These are phyloP conservation scores for Unio delphinus DNA, from an alignment of 2,888 invertebrate genomes.

Conservation along the genomic window DNA sequence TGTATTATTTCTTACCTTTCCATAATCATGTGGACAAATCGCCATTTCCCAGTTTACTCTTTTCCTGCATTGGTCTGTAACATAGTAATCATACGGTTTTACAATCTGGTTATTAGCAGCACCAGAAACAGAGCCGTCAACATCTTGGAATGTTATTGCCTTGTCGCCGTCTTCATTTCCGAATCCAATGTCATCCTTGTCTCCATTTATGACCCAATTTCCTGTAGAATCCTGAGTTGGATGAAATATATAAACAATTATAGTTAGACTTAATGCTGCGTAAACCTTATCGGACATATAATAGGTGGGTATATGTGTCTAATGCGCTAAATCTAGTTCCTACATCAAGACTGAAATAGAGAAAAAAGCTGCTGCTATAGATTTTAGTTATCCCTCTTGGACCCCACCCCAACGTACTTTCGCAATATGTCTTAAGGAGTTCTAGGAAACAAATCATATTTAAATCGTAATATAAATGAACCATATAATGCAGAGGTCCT, in stretches of 20 bases:
- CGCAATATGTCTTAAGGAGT: no score
- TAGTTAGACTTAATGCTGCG: background rate
- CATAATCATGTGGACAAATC: constrained; percentile 39
- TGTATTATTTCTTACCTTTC: constrained; percentile 21
- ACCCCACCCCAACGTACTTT: no score
- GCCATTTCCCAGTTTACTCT: constrained; percentile 18
- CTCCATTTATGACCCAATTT: constrained; percentile 31
- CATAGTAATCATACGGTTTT: constrained; percentile 28
- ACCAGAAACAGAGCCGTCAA: constrained; percentile 33
- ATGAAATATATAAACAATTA: background rate
- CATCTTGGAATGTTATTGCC: constrained; percentile 28
- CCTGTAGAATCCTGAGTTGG: constrained; percentile 6
- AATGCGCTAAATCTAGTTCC: no score
- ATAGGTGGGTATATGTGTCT: no score
- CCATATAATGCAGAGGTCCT: no score
- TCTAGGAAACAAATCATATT: no score
- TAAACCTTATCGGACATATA: no score
- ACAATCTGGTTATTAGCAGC: constrained; percentile 13
- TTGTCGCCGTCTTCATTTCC: constrained; percentile 33
- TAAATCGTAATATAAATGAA: no score
- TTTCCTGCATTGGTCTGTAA: constrained; percentile 22
- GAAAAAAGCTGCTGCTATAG: no score
- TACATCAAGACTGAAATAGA: no score
- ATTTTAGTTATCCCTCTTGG: no score
- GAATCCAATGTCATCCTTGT: constrained; percentile 20